phyloP scores from a whole-genome alignment of 2,888 invertebrate genomes.

The Nephrotoma appendiculata region DNA sequence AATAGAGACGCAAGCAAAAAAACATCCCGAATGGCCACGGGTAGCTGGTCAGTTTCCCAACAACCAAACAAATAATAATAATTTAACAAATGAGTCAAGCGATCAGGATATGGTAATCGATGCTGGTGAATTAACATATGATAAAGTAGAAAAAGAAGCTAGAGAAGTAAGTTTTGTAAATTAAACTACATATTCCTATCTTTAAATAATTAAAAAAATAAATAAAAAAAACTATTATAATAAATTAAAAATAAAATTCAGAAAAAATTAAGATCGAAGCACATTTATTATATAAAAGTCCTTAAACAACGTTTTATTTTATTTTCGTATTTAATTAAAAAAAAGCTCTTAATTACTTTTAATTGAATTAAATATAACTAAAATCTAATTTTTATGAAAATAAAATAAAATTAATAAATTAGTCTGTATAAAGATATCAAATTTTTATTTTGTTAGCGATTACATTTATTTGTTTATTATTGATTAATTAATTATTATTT shows the following conservation, averaged over 20 bases:
- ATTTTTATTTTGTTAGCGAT: background rate
- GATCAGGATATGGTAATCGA: conserved; percentile 34
- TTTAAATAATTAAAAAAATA: background rate
- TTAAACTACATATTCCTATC: background rate
- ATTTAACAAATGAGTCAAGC: conserved; percentile 20
- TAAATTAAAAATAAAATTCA: background rate
- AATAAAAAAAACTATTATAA: background rate
- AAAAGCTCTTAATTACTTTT: background rate
- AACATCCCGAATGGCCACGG: conserved; percentile 42
- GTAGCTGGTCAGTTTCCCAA: conserved; percentile 21
- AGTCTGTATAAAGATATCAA: background rate
- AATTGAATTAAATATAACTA: background rate
- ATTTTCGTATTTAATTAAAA: background rate
- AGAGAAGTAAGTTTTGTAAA: conserved; percentile 46
- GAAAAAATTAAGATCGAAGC: background rate
- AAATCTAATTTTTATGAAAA: background rate
- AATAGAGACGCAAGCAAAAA: conserved; percentile 67
- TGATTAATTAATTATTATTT: background rate
- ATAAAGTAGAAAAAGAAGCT: conserved; percentile 60
- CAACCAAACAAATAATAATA: conserved; percentile 15
- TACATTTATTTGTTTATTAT: background rate
- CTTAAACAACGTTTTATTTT: background rate
- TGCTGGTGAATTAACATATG: conserved; percentile 51
- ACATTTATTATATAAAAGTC: background rate
- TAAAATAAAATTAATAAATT: background rate